phyloP scores from a whole-genome alignment of 2,797 vertebrate species.

The Bryconaethiops microstoma region DNA sequence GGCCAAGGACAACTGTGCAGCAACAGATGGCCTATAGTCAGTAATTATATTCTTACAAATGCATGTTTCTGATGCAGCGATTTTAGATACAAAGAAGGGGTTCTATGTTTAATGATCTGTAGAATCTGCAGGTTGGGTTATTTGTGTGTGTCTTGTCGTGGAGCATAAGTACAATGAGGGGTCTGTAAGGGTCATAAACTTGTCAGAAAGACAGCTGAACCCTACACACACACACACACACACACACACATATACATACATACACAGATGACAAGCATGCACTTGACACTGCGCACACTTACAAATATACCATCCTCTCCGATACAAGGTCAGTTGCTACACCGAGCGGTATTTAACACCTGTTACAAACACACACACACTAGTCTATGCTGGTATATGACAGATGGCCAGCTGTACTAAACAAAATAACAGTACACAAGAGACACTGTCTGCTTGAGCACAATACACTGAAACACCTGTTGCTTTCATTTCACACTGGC shows the following conservation, averaged over 20 bases:
- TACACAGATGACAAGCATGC: slow-evolving; percentile 25
- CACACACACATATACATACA: slow-evolving; percentile 33
- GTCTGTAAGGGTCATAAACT: slow-evolving; percentile 11
- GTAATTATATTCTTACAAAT: too few species aligned
- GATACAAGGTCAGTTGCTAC: slow-evolving; percentile 36
- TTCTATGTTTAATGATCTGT: too few species aligned
- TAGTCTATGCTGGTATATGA: not conserved
- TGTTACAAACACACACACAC: slow-evolving; percentile 4
- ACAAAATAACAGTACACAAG: slow-evolving; percentile 24
- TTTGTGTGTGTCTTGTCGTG: too few species aligned
- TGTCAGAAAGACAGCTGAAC: slow-evolving; percentile 60
- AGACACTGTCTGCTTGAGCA: slow-evolving; percentile 13
- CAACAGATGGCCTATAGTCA: not conserved
- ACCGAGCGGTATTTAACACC: slow-evolving; percentile 10
- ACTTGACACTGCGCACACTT: slow-evolving; percentile 11
- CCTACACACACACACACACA: slow-evolving; percentile 24
- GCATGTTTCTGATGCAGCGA: too few species aligned
- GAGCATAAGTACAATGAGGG: not conserved
- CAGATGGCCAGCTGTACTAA: slow-evolving; percentile 3
- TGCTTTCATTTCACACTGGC: slow-evolving; percentile 56
- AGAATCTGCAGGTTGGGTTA: too few species aligned
- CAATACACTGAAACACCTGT: slow-evolving; percentile 69
- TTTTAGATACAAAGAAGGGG: too few species aligned
- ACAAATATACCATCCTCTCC: not conserved
- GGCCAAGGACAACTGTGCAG: not conserved